Evolutionary conservation across 2,888 invertebrate species (phyloP), one percentile per base, ranked within the genome.

Genomic region (Drosophila greeni): DNA sequence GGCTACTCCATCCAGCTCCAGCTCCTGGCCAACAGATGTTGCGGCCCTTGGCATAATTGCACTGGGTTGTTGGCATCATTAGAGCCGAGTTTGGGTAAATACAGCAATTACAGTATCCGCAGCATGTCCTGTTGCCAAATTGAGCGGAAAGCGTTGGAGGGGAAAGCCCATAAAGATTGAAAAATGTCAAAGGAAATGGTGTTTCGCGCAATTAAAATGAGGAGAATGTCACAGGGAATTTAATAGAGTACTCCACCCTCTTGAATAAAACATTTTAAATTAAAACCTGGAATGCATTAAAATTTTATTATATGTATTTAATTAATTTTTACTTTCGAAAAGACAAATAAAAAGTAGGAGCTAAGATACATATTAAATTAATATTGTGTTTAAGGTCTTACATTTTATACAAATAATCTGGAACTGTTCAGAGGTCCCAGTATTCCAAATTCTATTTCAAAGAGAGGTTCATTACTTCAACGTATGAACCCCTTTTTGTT

Each of bases 91-190:
- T 70, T 52, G 59, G 74, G 37, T 70, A 71, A 77, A 77, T 73
- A 80, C 47, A 62, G 74, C 72, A 83, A 83, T 83, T 81, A 81
- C 61, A 51, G 37, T 58, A 37, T 60, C 37, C 76, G 49, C 56
- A 36, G 42, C 53, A 65, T 74, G 74, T 79, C 76, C 81, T 81
- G 62, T 66, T 75, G 74, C 72, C 81, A 74, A 79, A 79, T 79
- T 81, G 81, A 60, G 78, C 66, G 79, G 70, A 79, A 78, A 71
- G 62, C 59, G 74, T 65, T 68, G 61, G 42, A 34, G 62, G 72
- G 72, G 56, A 53, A 66, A 43, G 48, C 14, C 37, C 18, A n/a
- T 23, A 26, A 31, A 42, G 20, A 54, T 40, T 45, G 39, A 11
- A 45, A 66, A 51, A 36, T 23, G 16, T 48, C 31, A 24, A 37